Evolutionary conservation across 2,797 vertebrate species (phyloP).

Genomic region (Chelmon rostratus): DNA sequence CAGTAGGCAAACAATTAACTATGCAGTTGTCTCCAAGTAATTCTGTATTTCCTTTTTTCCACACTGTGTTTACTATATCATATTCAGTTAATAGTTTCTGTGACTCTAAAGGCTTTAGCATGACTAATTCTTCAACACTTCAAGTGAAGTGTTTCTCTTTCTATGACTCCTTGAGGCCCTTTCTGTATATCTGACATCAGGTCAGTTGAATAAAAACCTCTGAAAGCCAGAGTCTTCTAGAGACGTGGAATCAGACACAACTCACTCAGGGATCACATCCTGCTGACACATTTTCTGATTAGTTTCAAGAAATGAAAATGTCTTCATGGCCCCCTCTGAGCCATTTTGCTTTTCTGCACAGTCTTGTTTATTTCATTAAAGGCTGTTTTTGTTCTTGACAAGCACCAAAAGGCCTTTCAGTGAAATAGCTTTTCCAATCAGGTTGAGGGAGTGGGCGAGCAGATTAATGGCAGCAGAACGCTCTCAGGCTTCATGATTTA

Average conservation of each 20-base stretch:
- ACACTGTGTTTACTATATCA: too few species aligned
- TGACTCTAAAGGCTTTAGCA: too few species aligned
- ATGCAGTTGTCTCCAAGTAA: too few species aligned
- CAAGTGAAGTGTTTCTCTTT: too few species aligned
- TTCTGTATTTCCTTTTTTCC: too few species aligned
- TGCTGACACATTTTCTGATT: too few species aligned
- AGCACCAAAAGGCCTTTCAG: constrained; percentile 33
- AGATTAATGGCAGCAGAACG: constrained; percentile 47
- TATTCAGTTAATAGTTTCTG: too few species aligned
- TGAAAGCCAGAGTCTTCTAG: background rate
- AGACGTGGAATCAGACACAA: too few species aligned
- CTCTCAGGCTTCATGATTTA: constrained; percentile 36
- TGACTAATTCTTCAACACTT: too few species aligned
- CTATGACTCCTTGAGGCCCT: background rate
- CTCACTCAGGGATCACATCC: too few species aligned
- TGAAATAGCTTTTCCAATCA: constrained; percentile 46
- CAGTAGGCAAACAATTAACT: too few species aligned
- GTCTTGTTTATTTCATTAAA: constrained; percentile 23
- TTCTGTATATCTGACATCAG: background rate
- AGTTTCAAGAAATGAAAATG: background rate
- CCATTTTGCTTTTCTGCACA: constrained; percentile 15
- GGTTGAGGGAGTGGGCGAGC: constrained; percentile 11
- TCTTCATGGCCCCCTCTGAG: background rate
- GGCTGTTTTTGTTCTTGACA: constrained; percentile 23
- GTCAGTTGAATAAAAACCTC: background rate